Evolutionary conservation across 2,113 vertebrate genomes (phyloP), one percentile per base, ranked within the genome.

Genomic region (Garra rufa): DNA sequence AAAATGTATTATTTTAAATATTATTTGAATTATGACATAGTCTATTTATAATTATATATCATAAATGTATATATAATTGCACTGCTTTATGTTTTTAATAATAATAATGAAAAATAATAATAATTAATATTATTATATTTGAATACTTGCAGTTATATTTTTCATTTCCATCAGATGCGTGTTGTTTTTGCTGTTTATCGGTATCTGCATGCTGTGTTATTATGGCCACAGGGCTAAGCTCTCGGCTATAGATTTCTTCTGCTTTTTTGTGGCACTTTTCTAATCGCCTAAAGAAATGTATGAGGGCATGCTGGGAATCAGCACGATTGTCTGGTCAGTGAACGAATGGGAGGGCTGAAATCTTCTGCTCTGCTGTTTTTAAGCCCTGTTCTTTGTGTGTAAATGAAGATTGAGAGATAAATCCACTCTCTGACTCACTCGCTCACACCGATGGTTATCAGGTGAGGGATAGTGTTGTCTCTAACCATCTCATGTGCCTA

Each of bases 321-420:
- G 13, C 76, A 44, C 2, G 24, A 65, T 79, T 46, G 14, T 65
- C 14, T 80, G 43, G 43, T 59, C 77, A 46, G 13, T 41, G 34
- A 59, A 41, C 0, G 38, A 57, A 78, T 80, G 26, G 9, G 26
- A 30, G 41, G 52, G 41, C 9, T 67, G 26, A 48, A 48, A 34
- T 44, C 57, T 30, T 80, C 41, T 65, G 38, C 57, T 65, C 59
- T 65, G 77, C 57, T 65, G 9, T 80, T 65, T 65, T 48, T 26
- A 41, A 59, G 52, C 52, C 30, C 34, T 24, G 2, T 28, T 63
- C 21, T 79, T 26, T 63, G 21, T 80, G 41, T 48, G 41, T 65
- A 34, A 80, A 67, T 80, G 57, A 48, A 63, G 59, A 80, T 46
- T 41, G 77, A 80, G 24, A 44, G 77, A 48, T 65, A 43, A 26